A percentile compares a stretch with the other conserved stretches of the same genome.
Evolutionary conservation across 2,113 vertebrate genomes (phyloP).

Genomic region (Zosterops japonicus): DNA sequence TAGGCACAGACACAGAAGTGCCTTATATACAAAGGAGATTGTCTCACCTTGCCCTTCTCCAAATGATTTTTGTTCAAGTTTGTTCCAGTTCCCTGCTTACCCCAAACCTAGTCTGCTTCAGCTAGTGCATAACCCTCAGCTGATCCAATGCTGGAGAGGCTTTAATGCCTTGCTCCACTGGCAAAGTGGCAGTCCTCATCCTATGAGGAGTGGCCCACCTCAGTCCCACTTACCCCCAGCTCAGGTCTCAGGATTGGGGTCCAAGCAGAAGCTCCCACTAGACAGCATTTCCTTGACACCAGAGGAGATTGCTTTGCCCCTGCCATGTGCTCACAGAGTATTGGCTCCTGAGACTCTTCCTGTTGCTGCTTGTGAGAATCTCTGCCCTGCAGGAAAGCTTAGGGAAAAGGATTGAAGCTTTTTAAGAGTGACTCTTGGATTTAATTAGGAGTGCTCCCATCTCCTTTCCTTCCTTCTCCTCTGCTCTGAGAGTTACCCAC

Average conservation of each 20-base stretch:
- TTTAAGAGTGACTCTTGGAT: not conserved
- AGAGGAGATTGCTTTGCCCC: not conserved
- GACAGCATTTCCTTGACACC: rapidly evolving
- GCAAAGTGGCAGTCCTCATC: not conserved
- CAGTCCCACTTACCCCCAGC: not conserved
- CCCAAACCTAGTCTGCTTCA: not conserved
- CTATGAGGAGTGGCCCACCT: no score
- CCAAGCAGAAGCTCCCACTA: not conserved
- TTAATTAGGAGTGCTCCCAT: not conserved
- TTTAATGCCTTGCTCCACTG: not conserved
- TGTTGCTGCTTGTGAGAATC: rapidly evolving
- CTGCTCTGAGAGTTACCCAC: not conserved
- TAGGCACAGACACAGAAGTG: not conserved
- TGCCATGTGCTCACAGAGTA: not conserved
- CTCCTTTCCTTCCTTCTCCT: not conserved
- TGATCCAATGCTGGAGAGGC: not conserved
- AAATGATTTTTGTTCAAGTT: not conserved
- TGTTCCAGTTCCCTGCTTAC: not conserved
- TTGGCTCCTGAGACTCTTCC: not conserved
- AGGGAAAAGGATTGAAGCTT: not conserved
- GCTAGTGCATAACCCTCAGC: no score
- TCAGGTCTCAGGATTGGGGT: not conserved
- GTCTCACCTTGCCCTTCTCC: not conserved
- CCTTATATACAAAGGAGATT: not conserved
- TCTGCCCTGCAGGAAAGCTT: not conserved